These are phyloP conservation scores for Rhagologus leucostigma DNA, from an alignment of 2,113 vertebrate genomes.

Conservation along the genomic window DNA sequence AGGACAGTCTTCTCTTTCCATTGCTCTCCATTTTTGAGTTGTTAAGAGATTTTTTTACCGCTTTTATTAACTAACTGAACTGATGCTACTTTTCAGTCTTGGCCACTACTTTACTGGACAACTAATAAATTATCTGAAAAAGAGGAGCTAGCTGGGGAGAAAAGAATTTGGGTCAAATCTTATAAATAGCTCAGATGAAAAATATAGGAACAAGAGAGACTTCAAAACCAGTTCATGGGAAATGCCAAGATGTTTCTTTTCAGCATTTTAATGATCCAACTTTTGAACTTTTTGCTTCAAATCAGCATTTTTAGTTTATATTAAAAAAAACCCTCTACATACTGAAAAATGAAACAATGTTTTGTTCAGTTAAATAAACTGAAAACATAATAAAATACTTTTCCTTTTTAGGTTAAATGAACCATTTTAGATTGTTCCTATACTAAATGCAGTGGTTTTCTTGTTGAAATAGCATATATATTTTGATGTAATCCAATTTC, in stretches of 20 bases:
- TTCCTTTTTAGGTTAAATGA: background rate
- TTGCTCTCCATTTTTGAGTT: background rate
- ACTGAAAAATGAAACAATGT: background rate
- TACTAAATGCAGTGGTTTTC: background rate
- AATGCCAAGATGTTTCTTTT: conserved; percentile 22
- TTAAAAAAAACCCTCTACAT: background rate
- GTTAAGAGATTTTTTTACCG: background rate
- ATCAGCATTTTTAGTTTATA: background rate
- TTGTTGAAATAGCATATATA: background rate
- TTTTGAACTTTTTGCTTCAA: background rate
- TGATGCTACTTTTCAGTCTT: background rate
- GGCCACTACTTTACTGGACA: background rate
- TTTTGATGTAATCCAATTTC: background rate
- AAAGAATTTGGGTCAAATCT: conserved; percentile 53
- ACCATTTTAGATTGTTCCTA: background rate
- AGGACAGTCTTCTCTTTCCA: background rate
- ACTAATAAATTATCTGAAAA: conserved; percentile 21
- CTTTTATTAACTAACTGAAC: background rate
- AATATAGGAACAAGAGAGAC: conserved; percentile 13
- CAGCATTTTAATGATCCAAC: conserved; percentile 1
- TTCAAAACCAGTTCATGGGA: conserved; percentile 9
- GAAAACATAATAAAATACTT: background rate
- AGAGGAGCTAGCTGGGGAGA: background rate
- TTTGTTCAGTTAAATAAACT: background rate
- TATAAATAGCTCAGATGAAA: conserved; percentile 57